phyloP scores from a whole-genome alignment of 2,797 vertebrate species.

The Tapirus indicus region DNA sequence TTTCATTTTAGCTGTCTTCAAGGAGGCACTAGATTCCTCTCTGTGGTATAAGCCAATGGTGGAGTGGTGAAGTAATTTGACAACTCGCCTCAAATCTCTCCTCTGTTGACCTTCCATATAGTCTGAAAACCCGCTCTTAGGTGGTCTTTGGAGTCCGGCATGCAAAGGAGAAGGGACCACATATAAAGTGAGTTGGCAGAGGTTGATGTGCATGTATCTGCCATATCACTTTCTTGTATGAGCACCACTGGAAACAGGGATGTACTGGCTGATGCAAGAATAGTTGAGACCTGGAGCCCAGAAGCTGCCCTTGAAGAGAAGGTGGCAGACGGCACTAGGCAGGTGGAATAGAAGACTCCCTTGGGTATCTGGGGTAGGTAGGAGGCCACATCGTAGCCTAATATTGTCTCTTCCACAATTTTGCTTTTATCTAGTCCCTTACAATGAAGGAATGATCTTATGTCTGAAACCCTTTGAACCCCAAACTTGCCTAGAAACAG shows the following conservation, averaged over 20 bases:
- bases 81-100: not conserved
- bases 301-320: not conserved
- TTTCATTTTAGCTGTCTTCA: not conserved
- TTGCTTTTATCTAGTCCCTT: not conserved
- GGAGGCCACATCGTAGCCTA: not conserved
- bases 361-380: not conserved
- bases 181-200: rapidly evolving
- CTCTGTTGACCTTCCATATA: not conserved
- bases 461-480: not conserved
- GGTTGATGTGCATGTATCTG: no score
- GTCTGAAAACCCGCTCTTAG: not conserved
- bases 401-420: not conserved
- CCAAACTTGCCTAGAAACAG: not conserved
- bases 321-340: no score
- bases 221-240: not conserved
- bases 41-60: not conserved
- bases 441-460: not conserved
- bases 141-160: not conserved
- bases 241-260: not conserved
- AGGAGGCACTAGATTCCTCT: not conserved
- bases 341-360: not conserved
- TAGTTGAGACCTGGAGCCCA: not conserved
- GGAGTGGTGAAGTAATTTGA: not conserved
- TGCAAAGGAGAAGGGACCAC: not conserved
- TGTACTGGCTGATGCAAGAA: not conserved